Conservation (phyloP, 2,113 vertebrate species). For the Gnathonemus echidnorhynchus region DNA sequence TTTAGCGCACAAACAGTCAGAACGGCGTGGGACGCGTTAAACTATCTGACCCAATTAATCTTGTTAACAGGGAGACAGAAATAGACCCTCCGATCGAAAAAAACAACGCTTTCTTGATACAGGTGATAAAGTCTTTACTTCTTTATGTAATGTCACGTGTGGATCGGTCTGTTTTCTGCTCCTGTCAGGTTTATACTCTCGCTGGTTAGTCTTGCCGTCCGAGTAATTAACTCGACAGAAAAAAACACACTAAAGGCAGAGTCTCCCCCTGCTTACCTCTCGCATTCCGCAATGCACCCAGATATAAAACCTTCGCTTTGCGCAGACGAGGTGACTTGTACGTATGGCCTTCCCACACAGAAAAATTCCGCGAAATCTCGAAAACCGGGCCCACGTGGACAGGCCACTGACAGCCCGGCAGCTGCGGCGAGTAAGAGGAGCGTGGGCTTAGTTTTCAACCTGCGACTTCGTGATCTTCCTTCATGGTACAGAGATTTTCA, state of each 20-base stretch:
- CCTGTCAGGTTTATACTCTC: neutral
- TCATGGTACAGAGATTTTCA: neutral
- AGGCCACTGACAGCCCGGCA: neutral
- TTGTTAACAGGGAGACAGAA: neutral
- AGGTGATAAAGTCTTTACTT: neutral
- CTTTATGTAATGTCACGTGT: neutral
- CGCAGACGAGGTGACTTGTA: neutral
- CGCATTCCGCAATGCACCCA: neutral
- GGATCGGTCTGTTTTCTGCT: neutral
- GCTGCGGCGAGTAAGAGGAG: neutral
- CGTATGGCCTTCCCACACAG: neutral
- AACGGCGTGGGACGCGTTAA: neutral
- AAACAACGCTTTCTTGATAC: neutral
- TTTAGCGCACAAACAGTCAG: neutral
- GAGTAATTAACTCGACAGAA: neutral
- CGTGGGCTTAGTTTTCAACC: neutral
- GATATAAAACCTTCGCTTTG: neutral
- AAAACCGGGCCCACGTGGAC: neutral
- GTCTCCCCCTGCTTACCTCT: neutral
- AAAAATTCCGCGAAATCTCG: neutral
- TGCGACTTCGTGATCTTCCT: neutral
- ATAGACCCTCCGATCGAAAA: neutral
- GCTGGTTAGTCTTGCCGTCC: neutral
- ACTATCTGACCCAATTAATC: neutral
- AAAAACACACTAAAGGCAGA: neutral